Evolutionary conservation across 1,140 invertebrate genomes (phyloP), one percentile per base, ranked within the genome.

Genomic region (Megalonaias nervosa): DNA sequence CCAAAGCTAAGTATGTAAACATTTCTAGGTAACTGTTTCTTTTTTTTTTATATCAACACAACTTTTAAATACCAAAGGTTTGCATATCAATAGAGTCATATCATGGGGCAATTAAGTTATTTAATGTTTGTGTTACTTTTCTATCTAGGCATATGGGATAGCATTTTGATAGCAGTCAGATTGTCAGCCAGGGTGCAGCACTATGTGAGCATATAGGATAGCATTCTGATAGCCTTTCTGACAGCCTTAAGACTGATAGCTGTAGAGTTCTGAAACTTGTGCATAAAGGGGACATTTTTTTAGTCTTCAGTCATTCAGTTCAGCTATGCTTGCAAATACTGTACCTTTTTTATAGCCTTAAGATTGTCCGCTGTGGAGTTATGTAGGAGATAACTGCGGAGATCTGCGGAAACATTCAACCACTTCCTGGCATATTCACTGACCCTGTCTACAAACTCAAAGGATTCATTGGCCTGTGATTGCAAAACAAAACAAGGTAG

Each of bases 391-490:
- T 91, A 92, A 12, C 76, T 71, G 59, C 89, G 83, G 23, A 92
- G 87, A 81, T 91, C 89, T 60, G 84, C 75, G 9, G 91, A 91
- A 16, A 92, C 88, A 77, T 91, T 91, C 64, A 89, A 75, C 88
- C 92, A 91, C 70, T 89, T 90, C 26, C 80, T 81, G 38, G 91
- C 91, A 85, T 92, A 92, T 60, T 88, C 83, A 67, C 88, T 90
- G 12, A 92, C 86, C 60, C 81, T 82, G 75, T 91, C 90, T 38
- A 92, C 79, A 48, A 92, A 75, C 19, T 89, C 87, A 86, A 92
- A 92, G 23, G 91, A 91, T 74, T 89, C 82, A 84, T 92, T 92
- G 1, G 91, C 90, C 91, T 92, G 80, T 48, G 38, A 48, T 48
- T 48, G 38, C 55, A 82, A 81, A 74, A 71, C 58, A 71, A 13